Percentiles rank a stretch among this genome's conserved stretches.
These are phyloP conservation scores for Cephus nigrinus DNA, from an alignment of 2,888 invertebrate genomes.

Conservation along the genomic window DNA sequence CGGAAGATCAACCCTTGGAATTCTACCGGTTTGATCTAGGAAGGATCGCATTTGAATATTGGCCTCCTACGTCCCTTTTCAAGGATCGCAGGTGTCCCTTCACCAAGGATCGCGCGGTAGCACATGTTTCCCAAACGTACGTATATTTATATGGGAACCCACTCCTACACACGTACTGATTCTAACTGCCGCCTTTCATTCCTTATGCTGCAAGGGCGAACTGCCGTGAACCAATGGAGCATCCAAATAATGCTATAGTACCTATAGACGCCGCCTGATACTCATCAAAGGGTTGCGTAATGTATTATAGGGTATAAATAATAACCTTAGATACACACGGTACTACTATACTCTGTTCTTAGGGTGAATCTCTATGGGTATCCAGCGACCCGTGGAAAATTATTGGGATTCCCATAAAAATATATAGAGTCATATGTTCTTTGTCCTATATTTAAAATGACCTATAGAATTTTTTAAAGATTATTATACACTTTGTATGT, in stretches of 20 bases:
- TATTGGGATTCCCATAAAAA: not conserved
- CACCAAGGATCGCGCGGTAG: not conserved
- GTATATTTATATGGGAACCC: constrained; percentile 38
- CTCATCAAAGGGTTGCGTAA: constrained; percentile 39
- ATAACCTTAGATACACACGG: constrained; percentile 36
- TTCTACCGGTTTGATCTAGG: not conserved
- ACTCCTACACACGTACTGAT: constrained; percentile 11
- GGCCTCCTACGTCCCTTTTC: constrained; percentile 51
- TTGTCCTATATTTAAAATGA: not conserved
- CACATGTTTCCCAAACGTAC: constrained; percentile 23
- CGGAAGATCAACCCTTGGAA: not conserved
- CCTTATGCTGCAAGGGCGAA: not conserved
- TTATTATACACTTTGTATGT: not conserved
- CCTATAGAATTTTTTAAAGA: not conserved
- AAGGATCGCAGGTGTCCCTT: constrained; percentile 44
- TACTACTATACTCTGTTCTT: not conserved
- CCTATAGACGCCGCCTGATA: constrained; percentile 5
- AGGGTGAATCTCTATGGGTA: not conserved
- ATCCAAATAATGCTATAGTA: not conserved
- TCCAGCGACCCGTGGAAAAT: not conserved
- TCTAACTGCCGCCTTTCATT: constrained; percentile 21
- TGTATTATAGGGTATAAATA: constrained; percentile 37
- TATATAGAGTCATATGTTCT: not conserved
- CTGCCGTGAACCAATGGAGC: not conserved
- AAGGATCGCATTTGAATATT: constrained; percentile 57